Evolutionary conservation across 2,888 invertebrate genomes (phyloP).

Genomic region (Ephialtes manifestator): DNA sequence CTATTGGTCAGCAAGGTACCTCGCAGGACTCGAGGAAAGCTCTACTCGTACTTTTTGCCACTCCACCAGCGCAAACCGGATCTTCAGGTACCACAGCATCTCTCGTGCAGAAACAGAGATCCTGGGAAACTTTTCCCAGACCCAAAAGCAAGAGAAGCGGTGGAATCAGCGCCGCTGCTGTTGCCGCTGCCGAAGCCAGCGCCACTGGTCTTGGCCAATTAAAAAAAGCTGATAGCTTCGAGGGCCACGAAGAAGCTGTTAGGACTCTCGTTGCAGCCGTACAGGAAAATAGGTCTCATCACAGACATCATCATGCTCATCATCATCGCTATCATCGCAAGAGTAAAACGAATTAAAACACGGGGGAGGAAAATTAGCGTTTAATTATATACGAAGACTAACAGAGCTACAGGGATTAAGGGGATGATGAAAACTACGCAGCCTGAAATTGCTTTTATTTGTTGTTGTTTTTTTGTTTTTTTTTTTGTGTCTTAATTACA

Average conservation of each 20-base stretch:
- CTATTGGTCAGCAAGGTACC: slow-evolving; percentile 72
- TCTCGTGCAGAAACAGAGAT: slow-evolving; percentile 88
- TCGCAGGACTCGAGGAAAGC: slow-evolving; percentile 86
- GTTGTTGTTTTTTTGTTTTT: background rate
- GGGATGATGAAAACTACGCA: slow-evolving; percentile 6
- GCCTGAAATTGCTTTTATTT: background rate
- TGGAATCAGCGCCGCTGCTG: slow-evolving; percentile 70
- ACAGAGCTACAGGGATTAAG: slow-evolving; percentile 2
- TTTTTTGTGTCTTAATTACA: background rate
- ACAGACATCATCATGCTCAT: slow-evolving; percentile 82
- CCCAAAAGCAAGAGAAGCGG: slow-evolving; percentile 82
- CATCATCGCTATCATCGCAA: slow-evolving; percentile 83
- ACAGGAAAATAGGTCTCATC: slow-evolving; percentile 89
- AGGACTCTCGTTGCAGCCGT: slow-evolving; percentile 90
- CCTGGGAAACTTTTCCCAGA: slow-evolving; percentile 89
- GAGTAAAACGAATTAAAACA: slow-evolving; percentile 83
- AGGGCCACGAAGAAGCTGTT: slow-evolving; percentile 90
- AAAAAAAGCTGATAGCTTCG: slow-evolving; percentile 90
- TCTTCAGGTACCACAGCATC: slow-evolving; percentile 76
- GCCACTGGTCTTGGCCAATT: slow-evolving; percentile 83
- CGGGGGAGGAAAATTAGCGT: background rate
- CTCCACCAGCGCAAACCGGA: slow-evolving; percentile 75
- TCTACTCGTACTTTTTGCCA: slow-evolving; percentile 87
- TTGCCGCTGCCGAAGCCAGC: slow-evolving; percentile 71
- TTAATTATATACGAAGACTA: background rate